These are phyloP conservation scores for Suricata suricatta DNA, from an alignment of 2,113 vertebrate genomes.

Conservation along the genomic window DNA sequence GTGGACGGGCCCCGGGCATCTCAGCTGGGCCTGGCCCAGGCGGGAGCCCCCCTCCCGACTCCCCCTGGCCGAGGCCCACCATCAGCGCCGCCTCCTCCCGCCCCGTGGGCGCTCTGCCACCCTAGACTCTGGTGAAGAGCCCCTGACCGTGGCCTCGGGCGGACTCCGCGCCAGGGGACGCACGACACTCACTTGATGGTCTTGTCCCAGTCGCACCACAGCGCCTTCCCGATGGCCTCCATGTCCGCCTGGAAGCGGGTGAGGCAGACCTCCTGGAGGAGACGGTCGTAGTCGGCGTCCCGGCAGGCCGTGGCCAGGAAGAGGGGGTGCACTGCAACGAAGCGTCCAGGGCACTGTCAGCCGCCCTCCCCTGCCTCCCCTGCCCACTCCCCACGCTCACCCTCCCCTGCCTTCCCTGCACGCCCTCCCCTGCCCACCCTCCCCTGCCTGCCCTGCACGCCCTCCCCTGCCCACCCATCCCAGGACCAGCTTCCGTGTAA, in stretches of 20 bases:
- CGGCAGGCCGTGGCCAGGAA: slow-evolving; percentile 83
- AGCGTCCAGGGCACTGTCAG: rapidly evolving
- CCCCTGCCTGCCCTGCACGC: rapidly evolving
- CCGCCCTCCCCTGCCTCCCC: no score
- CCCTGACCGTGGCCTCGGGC: background rate
- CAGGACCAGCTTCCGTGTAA: rapidly evolving
- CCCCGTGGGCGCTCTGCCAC: background rate
- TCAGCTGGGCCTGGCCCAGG: background rate
- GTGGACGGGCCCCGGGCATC: background rate
- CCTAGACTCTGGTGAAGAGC: background rate
- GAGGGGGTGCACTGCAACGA: slow-evolving; percentile 84
- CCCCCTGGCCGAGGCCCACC: rapidly evolving
- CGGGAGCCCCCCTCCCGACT: rapidly evolving
- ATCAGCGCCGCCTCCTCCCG: background rate
- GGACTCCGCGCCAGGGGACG: background rate
- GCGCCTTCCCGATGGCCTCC: slow-evolving; percentile 87
- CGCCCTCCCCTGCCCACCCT: no score
- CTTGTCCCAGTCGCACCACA: slow-evolving; percentile 94
- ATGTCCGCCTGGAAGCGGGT: slow-evolving; percentile 90
- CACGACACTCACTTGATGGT: slow-evolving; percentile 89
- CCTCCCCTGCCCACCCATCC: background rate
- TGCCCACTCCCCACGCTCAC: no score
- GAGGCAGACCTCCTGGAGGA: slow-evolving; percentile 90
- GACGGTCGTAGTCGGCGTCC: slow-evolving; percentile 81
- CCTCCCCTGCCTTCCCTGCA: no score